These are phyloP conservation scores for Meandrusa payeni DNA, from an alignment of 2,888 invertebrate genomes.

Conservation along the genomic window DNA sequence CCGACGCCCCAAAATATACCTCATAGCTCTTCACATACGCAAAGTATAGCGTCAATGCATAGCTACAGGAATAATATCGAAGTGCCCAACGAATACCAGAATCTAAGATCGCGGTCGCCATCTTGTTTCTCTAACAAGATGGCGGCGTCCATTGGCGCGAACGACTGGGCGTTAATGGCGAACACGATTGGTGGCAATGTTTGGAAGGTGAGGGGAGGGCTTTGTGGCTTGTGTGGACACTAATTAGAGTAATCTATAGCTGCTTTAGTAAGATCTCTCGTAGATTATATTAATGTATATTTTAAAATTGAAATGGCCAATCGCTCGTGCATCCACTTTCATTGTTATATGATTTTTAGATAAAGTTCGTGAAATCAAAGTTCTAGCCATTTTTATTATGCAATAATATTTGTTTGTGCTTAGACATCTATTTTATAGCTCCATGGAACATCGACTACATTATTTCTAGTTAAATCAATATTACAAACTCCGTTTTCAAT, in stretches of 20 bases:
- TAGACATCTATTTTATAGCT: no score
- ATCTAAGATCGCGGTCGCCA: slow-evolving; percentile 75
- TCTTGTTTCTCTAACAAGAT: slow-evolving; percentile 78
- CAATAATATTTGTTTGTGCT: no score
- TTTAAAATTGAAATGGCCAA: no score
- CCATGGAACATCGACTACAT: no score
- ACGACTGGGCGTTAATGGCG: slow-evolving; percentile 74
- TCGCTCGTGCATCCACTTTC: no score
- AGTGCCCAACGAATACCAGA: slow-evolving; percentile 75
- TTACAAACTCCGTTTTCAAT: no score
- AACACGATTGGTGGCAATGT: slow-evolving; percentile 60
- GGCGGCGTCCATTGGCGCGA: slow-evolving; percentile 72
- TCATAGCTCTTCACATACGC: slow-evolving; percentile 72
- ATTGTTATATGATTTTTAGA: no score
- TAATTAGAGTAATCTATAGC: slow-evolving; percentile 42
- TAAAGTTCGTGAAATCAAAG: no score
- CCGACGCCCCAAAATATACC: slow-evolving; percentile 71
- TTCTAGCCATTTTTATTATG: no score
- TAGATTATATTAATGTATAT: no score
- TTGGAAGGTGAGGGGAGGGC: slow-evolving; percentile 81
- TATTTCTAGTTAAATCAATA: no score
- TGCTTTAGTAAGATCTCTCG: slow-evolving; percentile 66
- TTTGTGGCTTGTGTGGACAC: slow-evolving; percentile 49
- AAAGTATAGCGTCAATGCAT: slow-evolving; percentile 78
- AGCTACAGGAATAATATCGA: slow-evolving; percentile 76